Base-by-base conservation (phyloP, 1,140 invertebrate species). In the Eubasilissa regina region DNA sequence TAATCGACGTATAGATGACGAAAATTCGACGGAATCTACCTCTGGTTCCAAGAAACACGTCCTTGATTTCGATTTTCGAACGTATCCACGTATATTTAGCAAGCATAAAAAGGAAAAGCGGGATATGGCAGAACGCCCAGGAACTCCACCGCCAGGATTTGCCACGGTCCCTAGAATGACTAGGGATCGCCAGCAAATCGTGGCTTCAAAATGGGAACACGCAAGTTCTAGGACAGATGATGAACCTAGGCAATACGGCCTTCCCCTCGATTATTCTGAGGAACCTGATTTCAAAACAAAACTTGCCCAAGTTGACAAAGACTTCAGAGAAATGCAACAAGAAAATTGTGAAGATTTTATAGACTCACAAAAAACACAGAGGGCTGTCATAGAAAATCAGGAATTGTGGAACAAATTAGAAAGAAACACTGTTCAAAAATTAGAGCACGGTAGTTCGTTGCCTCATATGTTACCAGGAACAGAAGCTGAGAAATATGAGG, bases 31-130 rank as follows among this genome's bases (percentile, higher is more conserved):
- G 84, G 13, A 85, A 77, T 68, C 83, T 79, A 19, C 81, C 9
- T 85, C 64, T 43, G 73, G 21, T 73, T 84, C 73, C 55, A 82
- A 75, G 82, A 85, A 81, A 83, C 84, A 47, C 43, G 70, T 81
- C 84, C 94, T 91, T 55, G 90, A 93, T 35, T 94, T 94, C 85
- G 93, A 94, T 84, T 93, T 94, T 77, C 91, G 91, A 80, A 95
- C 94, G 0, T 94, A 94, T 85, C 94, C 94, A 0, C 90, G 94
- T 73, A 89, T 95, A 45, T 95, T 96, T 83, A 90, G 91, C 53
- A 92, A 89, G 79, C 93, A 92, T 80, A 92, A 88, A 80, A 87
- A 87, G 45, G 89, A 87, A 44, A 83, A 81, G n/a, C 83, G 87
- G 86, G 87, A 89, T 10, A 87, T 87, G 48, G 87, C 89, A 78